Evolutionary conservation across 2,888 invertebrate species (phyloP), one percentile per base, ranked within the genome.

Genomic region (Sphecodes monilicornis): DNA sequence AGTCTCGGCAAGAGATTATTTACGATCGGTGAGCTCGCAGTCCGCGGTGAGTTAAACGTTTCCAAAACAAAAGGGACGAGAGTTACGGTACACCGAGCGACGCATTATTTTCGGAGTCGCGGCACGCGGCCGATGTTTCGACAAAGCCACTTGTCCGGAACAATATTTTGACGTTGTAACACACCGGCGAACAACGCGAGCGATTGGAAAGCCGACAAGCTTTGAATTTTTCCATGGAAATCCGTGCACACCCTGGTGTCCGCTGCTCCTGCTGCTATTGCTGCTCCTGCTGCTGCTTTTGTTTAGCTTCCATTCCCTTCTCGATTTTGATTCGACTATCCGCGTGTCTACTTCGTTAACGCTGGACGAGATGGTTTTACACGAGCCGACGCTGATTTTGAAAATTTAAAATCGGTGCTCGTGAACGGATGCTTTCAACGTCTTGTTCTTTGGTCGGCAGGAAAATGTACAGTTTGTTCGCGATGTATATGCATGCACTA

Each of bases 101-200:
- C 64, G 84, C 76, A 86, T 81, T 81, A 81, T 84, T 81, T 84
- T 84, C 60, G 8, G 66, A 85, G 76, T 80, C 77, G 60, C 46
- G 76, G 74, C 80, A 57, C 76, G 73, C 73, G 68, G 39, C 39
- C 86, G 69, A 79, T 77, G 79, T 86, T 85, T 86, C 84, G 66
- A 77, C 81, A 73, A 69, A 66, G 78, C 76, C 77, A 82, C 72
- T 77, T 74, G 66, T 74, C 76, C 77, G 81, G 77, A 76, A 85
- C 86, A 86, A 86, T 85, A 86, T 86, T 86, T 86, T 79, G 85
- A 79, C 74, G 79, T 68, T 77, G 74, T 79, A 79, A 82, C 86
- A 46, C 50, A 57, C 29, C 57, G 64, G 32, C 80, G 81, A 60
- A 77, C 78, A 76, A 84, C 81, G 78, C 73, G 76, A 79, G 79